Evolutionary conservation across 1,140 invertebrate species (phyloP), one percentile per base, ranked within the genome.

Genomic region (Ruditapes philippinarum): DNA sequence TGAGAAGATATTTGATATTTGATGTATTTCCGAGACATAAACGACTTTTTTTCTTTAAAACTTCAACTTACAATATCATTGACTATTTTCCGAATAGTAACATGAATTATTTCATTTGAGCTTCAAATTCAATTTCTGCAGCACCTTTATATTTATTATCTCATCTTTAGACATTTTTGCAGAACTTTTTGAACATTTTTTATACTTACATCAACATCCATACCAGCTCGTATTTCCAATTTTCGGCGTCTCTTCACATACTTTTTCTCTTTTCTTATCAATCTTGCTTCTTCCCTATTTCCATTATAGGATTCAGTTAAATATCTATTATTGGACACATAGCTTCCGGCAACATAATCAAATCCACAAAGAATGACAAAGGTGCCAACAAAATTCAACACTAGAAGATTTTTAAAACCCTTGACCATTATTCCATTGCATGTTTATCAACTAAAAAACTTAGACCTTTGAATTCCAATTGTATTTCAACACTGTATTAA

Each of bases 131-230:
- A n/a, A n/a, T n/a, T n/a, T n/a, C n/a, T n/a, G n/a, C n/a, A n/a
- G n/a, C n/a, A n/a, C n/a, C n/a, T n/a, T n/a, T n/a, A n/a, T n/a
- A n/a, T n/a, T n/a, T n/a, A n/a, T n/a, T n/a, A n/a, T n/a, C n/a
- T n/a, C n/a, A n/a, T n/a, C n/a, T n/a, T n/a, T n/a, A n/a, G n/a
- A n/a, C n/a, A n/a, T n/a, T n/a, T n/a, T n/a, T n/a, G n/a, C n/a
- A n/a, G n/a, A n/a, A n/a, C n/a, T n/a, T n/a, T n/a, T n/a, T n/a
- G 22, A 57, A 57, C 31, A 19, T n/a, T 36, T 12, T 2, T 36
- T 40, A 31, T 25, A 84, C 82, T 84, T 49, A 84, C 82, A 33
- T 84, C 82, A 25, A 84, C 62, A 40, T 84, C 82, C 19, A 84
- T 49, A n/a, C 65, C 82, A 65, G 65, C 73, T 4, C 82, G 62